Evolutionary conservation across 2,888 invertebrate genomes (phyloP).

Genomic region (Cryptosula pallasiana): DNA sequence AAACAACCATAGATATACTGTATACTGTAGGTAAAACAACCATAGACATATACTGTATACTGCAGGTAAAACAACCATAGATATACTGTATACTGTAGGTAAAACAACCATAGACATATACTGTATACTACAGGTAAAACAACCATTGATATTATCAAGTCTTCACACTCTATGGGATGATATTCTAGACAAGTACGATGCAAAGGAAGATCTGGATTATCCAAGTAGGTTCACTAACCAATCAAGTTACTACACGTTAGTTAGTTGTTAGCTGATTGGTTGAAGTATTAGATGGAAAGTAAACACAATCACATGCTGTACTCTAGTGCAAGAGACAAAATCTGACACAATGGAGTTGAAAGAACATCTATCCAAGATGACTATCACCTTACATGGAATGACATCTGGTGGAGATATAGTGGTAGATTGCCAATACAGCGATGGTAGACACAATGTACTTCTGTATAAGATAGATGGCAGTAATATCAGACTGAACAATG

Average conservation of each 20-base stretch:
- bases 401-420: slow-evolving; percentile 1
- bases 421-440: background rate
- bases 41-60: no score
- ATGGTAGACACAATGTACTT: background rate
- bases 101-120: no score
- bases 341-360: background rate
- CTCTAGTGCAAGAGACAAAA: background rate
- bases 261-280: no score
- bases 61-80: no score
- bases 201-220: slow-evolving; percentile 7
- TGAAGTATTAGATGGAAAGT: no score
- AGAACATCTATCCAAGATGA: background rate
- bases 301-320: slow-evolving; percentile 4
- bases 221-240: slow-evolving; percentile 7
- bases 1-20: no score
- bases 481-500: background rate
- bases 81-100: no score
- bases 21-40: no score
- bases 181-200: slow-evolving; percentile 12
- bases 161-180: slow-evolving; percentile 3
- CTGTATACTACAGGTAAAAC: background rate
- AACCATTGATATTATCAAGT: background rate
- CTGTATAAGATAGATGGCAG: background rate
- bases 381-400: slow-evolving; percentile 13
- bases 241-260: no score